These are phyloP conservation scores for Crossocerus cetratus DNA, from an alignment of 2,888 invertebrate genomes.

Conservation along the genomic window DNA sequence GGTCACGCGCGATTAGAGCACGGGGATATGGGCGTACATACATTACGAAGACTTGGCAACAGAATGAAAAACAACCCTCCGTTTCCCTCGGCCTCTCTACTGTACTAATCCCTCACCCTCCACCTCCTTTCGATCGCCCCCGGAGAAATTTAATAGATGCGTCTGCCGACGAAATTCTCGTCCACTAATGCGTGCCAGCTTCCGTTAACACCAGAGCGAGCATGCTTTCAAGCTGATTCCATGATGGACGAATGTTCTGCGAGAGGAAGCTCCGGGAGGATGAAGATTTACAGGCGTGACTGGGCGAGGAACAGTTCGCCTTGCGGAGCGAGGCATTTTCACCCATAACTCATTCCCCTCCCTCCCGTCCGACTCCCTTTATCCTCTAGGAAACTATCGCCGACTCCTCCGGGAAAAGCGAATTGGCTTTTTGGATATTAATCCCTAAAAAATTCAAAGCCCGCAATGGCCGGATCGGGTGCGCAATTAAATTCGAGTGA, in stretches of 20 bases:
- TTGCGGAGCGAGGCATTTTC: not conserved
- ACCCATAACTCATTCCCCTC: not conserved
- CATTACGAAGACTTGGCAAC: constrained; percentile 32
- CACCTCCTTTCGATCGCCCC: not conserved
- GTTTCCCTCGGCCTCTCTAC: not conserved
- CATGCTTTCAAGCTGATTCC: too few species aligned
- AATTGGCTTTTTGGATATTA: too few species aligned
- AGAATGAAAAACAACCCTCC: constrained; percentile 32
- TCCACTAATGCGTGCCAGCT: not conserved
- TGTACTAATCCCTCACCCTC: not conserved
- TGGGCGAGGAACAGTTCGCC: constrained; percentile 20
- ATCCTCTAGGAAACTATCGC: too few species aligned
- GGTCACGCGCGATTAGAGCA: constrained; percentile 47
- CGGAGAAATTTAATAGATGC: not conserved
- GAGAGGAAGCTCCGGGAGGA: not conserved
- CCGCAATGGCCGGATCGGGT: too few species aligned
- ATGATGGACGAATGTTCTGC: not conserved
- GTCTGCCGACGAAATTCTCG: not conserved
- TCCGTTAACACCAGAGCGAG: too few species aligned
- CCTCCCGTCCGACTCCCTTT: constrained; percentile 6
- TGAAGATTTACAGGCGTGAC: constrained; percentile 22
- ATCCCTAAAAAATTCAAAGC: too few species aligned
- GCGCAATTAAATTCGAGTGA: too few species aligned
- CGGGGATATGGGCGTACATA: constrained; percentile 32
- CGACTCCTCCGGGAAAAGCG: too few species aligned